Conservation (phyloP, 1,140 invertebrate genomes). For the Cyphomyrmex costatus region DNA sequence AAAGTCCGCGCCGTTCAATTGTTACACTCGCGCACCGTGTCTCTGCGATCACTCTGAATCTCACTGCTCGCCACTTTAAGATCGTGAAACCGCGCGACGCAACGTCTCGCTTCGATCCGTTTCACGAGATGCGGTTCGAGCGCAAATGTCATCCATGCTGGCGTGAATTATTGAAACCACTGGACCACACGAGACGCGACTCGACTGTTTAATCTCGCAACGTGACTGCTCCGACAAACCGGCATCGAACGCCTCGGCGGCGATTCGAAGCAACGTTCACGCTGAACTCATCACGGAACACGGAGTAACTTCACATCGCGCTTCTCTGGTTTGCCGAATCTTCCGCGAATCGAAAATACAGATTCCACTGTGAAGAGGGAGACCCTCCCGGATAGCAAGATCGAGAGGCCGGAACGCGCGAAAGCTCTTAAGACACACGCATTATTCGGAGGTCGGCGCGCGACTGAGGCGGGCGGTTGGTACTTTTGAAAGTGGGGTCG, state of each 20-base stretch:
- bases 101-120: background rate
- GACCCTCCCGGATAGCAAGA: background rate
- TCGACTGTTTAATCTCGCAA: background rate
- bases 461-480: constrained; percentile 74
- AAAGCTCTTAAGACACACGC: background rate
- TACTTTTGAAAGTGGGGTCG: constrained; percentile 75
- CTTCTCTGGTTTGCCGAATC: no score
- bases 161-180: background rate
- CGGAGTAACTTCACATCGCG: background rate
- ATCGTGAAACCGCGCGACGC: constrained; percentile 11
- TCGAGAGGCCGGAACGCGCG: background rate
- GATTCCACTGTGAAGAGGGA: background rate
- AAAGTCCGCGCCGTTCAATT: background rate
- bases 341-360: background rate
- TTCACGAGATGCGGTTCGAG: background rate
- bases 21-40: background rate
- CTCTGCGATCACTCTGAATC: background rate
- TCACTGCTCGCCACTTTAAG: no score
- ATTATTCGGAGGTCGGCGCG: constrained; percentile 76
- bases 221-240: background rate
- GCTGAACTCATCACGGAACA: background rate
- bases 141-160: background rate
- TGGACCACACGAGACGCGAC: background rate
- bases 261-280: background rate
- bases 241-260: background rate